These are phyloP conservation scores for Morpho achilles DNA, from an alignment of 2,888 invertebrate species.

Conservation along the genomic window DNA sequence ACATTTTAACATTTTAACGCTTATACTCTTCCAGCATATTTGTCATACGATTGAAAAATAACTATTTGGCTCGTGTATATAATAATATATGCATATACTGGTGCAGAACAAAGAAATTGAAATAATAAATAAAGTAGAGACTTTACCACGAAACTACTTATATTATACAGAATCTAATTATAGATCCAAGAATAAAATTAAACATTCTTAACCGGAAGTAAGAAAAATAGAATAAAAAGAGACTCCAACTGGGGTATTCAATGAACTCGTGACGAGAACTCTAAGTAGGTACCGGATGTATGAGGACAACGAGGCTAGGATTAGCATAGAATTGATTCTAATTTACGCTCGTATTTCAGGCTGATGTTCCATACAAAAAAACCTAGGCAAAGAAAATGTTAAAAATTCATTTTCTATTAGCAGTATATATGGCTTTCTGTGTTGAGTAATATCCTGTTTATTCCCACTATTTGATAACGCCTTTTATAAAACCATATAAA, in stretches of 20 bases:
- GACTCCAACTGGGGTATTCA: slow-evolving; percentile 27
- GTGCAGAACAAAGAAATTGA: slow-evolving; percentile 1
- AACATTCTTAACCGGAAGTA: slow-evolving; percentile 30
- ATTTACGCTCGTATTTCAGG: neutral
- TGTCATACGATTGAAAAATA: too few species aligned
- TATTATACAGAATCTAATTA: slow-evolving; percentile 39
- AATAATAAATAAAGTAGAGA: slow-evolving; percentile 7
- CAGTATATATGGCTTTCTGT: too few species aligned
- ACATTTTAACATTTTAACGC: too few species aligned
- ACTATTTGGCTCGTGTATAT: neutral
- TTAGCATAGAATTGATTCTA: slow-evolving; percentile 15
- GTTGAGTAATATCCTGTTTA: too few species aligned
- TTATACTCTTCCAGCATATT: too few species aligned
- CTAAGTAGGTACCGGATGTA: slow-evolving; percentile 17
- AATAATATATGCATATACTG: neutral
- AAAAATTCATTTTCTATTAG: too few species aligned
- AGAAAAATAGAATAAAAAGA: slow-evolving; percentile 34
- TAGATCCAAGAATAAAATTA: slow-evolving; percentile 34
- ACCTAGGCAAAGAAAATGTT: neutral
- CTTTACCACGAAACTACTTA: slow-evolving; percentile 33
- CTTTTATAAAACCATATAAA: neutral
- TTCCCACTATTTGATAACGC: neutral
- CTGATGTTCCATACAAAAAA: neutral
- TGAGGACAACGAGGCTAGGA: slow-evolving; percentile 4
- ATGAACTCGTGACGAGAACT: slow-evolving; percentile 27